Evolutionary conservation across 2,888 invertebrate genomes (phyloP).

Genomic region (Macaria liturata): DNA sequence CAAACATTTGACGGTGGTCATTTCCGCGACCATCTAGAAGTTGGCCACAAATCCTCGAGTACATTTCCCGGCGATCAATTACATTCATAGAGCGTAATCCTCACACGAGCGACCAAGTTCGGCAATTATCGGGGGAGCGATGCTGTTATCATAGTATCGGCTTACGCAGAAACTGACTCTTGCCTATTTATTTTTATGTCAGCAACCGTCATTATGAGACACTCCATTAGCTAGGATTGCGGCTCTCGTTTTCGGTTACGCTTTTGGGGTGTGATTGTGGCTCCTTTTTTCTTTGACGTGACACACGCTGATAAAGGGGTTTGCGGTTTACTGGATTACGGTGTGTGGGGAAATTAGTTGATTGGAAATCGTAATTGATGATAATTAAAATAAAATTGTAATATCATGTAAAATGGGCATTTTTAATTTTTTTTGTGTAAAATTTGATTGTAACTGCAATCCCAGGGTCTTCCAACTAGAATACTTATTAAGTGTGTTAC

Average conservation of each 20-base stretch:
- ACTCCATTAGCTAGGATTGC: constrained; percentile 84
- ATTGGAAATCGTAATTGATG: not conserved
- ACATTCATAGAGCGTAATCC: constrained; percentile 66
- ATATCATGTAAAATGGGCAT: too few species aligned
- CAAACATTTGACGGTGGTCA: too few species aligned
- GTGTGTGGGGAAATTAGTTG: constrained; percentile 5
- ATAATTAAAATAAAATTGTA: too few species aligned
- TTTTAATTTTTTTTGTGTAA: too few species aligned
- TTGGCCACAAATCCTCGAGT: constrained; percentile 31
- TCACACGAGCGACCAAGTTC: constrained; percentile 69
- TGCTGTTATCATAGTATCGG: constrained; percentile 84
- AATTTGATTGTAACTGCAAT: too few species aligned
- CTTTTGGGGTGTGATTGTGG: constrained; percentile 75
- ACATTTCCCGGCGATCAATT: constrained; percentile 56
- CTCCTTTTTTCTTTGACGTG: constrained; percentile 53
- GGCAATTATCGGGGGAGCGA: constrained; percentile 81
- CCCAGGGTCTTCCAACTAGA: too few species aligned
- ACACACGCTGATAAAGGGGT: constrained; percentile 52
- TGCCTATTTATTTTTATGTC: constrained; percentile 84
- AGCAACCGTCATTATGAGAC: constrained; percentile 83
- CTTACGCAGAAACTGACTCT: constrained; percentile 83
- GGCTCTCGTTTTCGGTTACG: constrained; percentile 81
- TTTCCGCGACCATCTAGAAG: not conserved
- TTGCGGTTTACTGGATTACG: constrained; percentile 14
- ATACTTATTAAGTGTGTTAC: too few species aligned